Conservation (phyloP, 2,888 invertebrate genomes). For the Lasioglossum oenotherae region DNA sequence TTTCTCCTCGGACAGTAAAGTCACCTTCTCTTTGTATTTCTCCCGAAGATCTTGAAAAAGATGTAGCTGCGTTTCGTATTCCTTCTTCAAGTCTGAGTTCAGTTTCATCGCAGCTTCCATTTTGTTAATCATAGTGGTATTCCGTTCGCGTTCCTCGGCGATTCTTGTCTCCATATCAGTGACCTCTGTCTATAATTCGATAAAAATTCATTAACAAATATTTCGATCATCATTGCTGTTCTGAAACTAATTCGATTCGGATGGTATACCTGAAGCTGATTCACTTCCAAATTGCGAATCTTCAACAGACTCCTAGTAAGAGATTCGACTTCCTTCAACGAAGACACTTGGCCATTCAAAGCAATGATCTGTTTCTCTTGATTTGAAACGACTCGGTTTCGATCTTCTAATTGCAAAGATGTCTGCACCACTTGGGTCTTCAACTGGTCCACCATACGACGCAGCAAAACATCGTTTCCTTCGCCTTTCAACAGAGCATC, state of each 20-base stretch:
- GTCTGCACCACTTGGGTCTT: slow-evolving; percentile 74
- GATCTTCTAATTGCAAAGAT: slow-evolving; percentile 77
- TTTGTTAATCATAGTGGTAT: slow-evolving; percentile 88
- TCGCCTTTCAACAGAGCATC: slow-evolving; percentile 64
- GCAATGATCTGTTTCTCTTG: slow-evolving; percentile 92
- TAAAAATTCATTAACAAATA: background rate
- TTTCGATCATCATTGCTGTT: background rate
- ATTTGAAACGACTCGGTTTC: slow-evolving; percentile 83
- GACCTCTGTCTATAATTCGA: slow-evolving; percentile 86
- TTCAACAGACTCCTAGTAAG: slow-evolving; percentile 93
- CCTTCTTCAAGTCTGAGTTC: slow-evolving; percentile 91
- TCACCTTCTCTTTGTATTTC: slow-evolving; percentile 89
- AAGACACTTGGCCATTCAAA: slow-evolving; percentile 89
- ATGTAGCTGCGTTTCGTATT: slow-evolving; percentile 91
- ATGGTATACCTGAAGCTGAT: slow-evolving; percentile 88
- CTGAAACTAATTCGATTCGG: background rate
- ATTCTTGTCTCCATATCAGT: slow-evolving; percentile 89
- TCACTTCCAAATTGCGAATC: slow-evolving; percentile 91
- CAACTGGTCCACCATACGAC: slow-evolving; percentile 75
- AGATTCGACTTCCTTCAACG: slow-evolving; percentile 92
- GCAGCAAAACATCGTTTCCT: slow-evolving; percentile 59
- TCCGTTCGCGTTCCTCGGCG: slow-evolving; percentile 90
- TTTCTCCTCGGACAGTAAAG: slow-evolving; percentile 86
- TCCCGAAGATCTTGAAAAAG: slow-evolving; percentile 89
- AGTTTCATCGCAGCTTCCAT: slow-evolving; percentile 90